Evolutionary conservation across 92 coral and sea anemone species (phyloP), one percentile per base, ranked within the genome.

Genomic region (Porites cylindrica): DNA sequence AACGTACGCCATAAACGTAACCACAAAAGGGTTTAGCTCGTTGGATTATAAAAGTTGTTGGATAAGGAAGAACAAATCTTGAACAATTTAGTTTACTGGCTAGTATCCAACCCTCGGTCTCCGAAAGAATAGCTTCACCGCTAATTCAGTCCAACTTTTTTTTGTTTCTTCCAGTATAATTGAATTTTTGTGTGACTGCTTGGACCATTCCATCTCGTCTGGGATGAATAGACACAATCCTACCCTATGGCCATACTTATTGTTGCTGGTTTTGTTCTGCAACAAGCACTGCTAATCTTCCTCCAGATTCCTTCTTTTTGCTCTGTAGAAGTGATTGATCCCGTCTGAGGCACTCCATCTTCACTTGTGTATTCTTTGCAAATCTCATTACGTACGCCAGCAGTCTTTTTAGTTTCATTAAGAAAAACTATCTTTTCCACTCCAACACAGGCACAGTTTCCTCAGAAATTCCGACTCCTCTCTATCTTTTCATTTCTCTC

Each of bases 221-320:
- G 1, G 38, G 38, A 29, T 29, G 38, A 29, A 29, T 29, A 29
- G 38, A 29, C 38, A 29, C 38, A 29, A 1, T 29, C 38, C 38
- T 29, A 29, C 62, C 81, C 82, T 76, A 17, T 16, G 88, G 82
- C 88, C 88, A 85, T 70, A 72, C 64, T 9, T 78, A 77, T 8
- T 84, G 43, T 47, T 63, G 84, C 60, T 85, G 82, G 10, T 85
- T 85, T 8, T 14, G 18, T n/a, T 85, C 69, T 2, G 83, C 84
- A 17, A 78, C 56, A 3, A 85, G 67, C 18, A 85, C 84, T 21
- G 3, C 38, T 29, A 29, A 85, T 0, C 83, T 16, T 76, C 84
- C 23, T 52, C 68, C 56, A 77, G 53, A 24, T 38, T 85, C 20
- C 63, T 16, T 6, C 32, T 7, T 24, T 54, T 60, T 52, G 38